Percentiles rank a stretch among this genome's conserved stretches.
Evolutionary conservation across 2,797 vertebrate species (phyloP).

Genomic region (Squalus acanthias): DNA sequence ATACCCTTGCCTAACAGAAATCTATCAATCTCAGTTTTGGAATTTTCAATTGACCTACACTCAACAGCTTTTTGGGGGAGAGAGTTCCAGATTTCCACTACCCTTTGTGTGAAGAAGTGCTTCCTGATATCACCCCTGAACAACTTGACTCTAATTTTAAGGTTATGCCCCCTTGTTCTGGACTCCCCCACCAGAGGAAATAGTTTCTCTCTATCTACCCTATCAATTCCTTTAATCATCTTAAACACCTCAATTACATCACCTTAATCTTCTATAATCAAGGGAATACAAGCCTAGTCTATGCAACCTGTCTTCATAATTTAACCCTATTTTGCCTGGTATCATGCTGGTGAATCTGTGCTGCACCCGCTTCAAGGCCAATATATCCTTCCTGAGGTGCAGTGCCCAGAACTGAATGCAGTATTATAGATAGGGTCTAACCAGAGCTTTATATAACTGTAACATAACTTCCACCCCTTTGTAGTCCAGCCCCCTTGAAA

Average conservation of each 20-base stretch:
- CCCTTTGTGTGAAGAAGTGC: neutral
- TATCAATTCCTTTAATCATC: neutral
- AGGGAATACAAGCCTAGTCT: neutral
- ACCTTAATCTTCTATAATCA: neutral
- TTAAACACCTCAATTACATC: neutral
- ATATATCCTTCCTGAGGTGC: too few relatives aligned
- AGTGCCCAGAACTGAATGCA: too few relatives aligned
- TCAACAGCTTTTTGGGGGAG: neutral
- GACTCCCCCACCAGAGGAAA: neutral
- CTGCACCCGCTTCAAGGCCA: neutral
- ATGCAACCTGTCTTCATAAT: neutral
- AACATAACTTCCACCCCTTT: neutral
- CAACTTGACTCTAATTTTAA: neutral
- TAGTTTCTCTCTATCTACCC: neutral
- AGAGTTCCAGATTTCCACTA: neutral
- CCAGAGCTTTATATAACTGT: neutral
- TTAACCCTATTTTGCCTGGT: neutral
- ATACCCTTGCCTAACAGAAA: neutral
- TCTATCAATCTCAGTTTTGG: neutral
- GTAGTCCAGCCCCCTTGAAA: neutral
- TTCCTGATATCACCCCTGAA: neutral
- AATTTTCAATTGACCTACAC: neutral
- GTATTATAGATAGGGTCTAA: neutral
- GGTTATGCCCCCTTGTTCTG: neutral
- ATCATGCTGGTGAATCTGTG: neutral